Percentiles rank a stretch among this genome's conserved stretches.
phyloP scores from a whole-genome alignment of 2,888 invertebrate species.

The Lucinisca nassula region DNA sequence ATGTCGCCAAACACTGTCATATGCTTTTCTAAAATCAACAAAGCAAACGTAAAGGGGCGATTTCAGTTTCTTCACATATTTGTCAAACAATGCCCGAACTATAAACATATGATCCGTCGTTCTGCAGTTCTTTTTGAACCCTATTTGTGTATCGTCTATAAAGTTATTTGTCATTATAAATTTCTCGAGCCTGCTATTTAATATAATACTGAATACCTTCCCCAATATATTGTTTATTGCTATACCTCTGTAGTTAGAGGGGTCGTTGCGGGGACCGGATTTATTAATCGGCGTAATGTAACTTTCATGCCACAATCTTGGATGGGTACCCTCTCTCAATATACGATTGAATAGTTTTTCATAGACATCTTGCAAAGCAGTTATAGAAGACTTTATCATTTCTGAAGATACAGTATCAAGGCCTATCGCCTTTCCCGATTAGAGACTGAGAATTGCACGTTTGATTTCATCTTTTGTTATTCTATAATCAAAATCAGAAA shows the following conservation, averaged over 20 bases:
- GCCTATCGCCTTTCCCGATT: neutral
- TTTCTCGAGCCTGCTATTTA: neutral
- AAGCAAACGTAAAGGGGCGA: neutral
- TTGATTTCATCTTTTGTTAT: neutral
- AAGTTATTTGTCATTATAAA: neutral
- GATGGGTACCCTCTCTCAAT: neutral
- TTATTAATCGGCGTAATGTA: neutral
- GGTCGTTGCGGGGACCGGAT: neutral
- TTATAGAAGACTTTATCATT: neutral
- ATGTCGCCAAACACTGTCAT: neutral
- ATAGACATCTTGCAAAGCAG: neutral
- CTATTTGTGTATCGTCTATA: neutral
- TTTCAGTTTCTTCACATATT: neutral
- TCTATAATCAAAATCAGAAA: neutral
- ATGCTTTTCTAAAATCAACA: neutral
- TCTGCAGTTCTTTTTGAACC: neutral
- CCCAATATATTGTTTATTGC: neutral
- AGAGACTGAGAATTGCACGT: neutral
- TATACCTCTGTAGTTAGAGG: neutral
- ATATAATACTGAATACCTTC: neutral
- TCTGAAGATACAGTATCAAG: neutral
- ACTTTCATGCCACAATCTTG: neutral
- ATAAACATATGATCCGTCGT: neutral
- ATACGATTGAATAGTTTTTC: neutral
- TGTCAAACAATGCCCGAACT: neutral